phyloP scores from a whole-genome alignment of 2,888 invertebrate genomes.

The Mimachlamys varia region DNA sequence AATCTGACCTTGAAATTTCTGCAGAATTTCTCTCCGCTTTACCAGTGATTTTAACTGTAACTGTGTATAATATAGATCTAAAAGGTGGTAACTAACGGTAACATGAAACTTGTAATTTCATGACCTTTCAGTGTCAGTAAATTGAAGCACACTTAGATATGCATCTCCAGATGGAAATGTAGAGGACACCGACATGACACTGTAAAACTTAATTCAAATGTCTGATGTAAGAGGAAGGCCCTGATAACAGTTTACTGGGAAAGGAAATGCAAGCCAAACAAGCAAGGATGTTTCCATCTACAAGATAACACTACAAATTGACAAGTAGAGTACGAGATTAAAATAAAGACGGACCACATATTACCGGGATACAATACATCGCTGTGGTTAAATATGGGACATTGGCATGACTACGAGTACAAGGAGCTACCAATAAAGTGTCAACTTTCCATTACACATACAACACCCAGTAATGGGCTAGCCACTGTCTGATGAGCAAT shows the following conservation, averaged over 20 bases:
- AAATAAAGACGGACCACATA: neutral
- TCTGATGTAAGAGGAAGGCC: no score
- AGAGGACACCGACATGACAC: neutral
- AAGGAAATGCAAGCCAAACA: neutral
- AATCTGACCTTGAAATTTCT: no score
- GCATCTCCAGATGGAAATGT: neutral
- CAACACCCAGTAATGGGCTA: neutral
- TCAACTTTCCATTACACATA: constrained; percentile 2
- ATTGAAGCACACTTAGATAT: neutral
- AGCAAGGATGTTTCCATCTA: neutral
- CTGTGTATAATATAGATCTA: no score
- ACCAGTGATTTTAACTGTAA: no score
- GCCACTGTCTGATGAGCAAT: neutral
- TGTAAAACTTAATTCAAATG: neutral
- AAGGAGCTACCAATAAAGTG: neutral
- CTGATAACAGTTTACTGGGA: neutral
- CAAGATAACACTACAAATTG: neutral
- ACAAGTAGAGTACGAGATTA: neutral
- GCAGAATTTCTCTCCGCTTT: no score
- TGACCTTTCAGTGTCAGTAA: no score
- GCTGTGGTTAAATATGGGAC: neutral
- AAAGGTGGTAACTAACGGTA: no score
- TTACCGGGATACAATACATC: neutral
- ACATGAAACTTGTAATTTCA: no score
- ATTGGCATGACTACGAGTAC: neutral